A percentile compares a stretch with the other conserved stretches of the same genome.
phyloP scores from a whole-genome alignment of 2,113 vertebrate genomes.

The Colaptes auratus region DNA sequence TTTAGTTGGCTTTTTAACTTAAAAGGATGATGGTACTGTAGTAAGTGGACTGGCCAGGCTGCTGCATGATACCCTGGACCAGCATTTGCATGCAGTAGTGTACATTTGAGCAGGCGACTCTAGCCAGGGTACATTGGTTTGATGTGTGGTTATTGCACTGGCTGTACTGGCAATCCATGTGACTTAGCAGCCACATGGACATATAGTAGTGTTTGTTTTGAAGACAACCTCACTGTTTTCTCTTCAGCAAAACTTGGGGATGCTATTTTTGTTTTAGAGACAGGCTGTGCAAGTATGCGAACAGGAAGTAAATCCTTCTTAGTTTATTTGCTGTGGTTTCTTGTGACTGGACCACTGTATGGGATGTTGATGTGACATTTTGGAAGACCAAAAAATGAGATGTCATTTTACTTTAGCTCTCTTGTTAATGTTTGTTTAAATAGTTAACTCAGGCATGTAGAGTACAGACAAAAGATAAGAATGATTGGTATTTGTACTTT shows the following conservation, averaged over 20 bases:
- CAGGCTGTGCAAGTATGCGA: not conserved
- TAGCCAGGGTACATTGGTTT: not conserved
- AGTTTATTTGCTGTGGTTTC: not conserved
- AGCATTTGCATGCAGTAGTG: not conserved
- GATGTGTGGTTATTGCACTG: not conserved
- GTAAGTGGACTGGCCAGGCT: not conserved
- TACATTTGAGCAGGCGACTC: accelerated
- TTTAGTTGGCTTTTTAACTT: constrained; percentile 16
- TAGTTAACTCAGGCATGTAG: not conserved
- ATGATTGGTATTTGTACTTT: not conserved
- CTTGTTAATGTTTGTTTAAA: constrained; percentile 3
- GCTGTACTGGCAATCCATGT: not conserved
- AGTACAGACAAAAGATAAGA: not conserved
- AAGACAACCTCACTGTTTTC: not conserved
- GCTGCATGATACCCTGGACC: not conserved
- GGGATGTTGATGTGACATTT: not conserved
- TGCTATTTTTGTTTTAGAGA: not conserved
- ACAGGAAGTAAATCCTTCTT: not conserved
- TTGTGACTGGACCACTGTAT: not conserved
- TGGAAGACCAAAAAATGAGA: not conserved
- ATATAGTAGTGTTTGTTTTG: not conserved
- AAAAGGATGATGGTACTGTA: not conserved
- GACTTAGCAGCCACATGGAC: not conserved
- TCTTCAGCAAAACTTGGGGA: not conserved
- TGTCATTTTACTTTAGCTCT: not conserved